Base-by-base conservation (phyloP, 2,797 vertebrate species). In the Allobates femoralis region DNA sequence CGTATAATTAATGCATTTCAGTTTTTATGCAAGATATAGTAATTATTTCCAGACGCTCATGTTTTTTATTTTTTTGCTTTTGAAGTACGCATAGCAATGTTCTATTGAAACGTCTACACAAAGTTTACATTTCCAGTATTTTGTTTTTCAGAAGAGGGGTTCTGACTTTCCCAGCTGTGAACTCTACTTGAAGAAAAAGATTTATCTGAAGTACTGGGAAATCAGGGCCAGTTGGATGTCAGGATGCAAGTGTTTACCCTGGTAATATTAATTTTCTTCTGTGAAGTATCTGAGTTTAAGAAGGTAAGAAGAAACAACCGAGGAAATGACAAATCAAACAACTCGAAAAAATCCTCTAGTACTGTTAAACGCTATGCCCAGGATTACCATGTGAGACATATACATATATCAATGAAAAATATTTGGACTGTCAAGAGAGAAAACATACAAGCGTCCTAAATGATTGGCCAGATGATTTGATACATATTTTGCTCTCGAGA, bases 361-460 rank as follows among this genome's bases (percentile, higher is more conserved):
- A 93, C 94, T 0, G 92, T 93, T 84, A 97, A 96, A 74, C 96
- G 97, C 14, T 96, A 95, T 2, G 92, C 93, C 92, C 83, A 26
- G 90, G 85, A 64, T 89, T 89, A 23, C 92, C 96, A 11, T 99
- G 98, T 84, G 96, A 96, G 73, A 95, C 95, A 85, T 99, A 97
- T 90, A 92, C 84, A 1, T 96, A 97, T 60, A 94, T 94, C 3
- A 95, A 97, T 5, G 96, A 99, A 90, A 99, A 98, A 90, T 97
- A 96, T 90, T 92, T 99, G 90, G 97, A 99, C 90, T 99, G 98
- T 87, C 97, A 98, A 92, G 97, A 98, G 90, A 95, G 93, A 87
- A 96, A 96, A 87, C 90, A 99, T 89, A 96, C 94, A 80, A 93
- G 93, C 28, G 93, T 99, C 88, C 92, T 94, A 89, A 91, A 93